Evolutionary conservation across 2,888 invertebrate species (phyloP), one percentile per base, ranked within the genome.

Genomic region (Lasioglossum zephyrum): DNA sequence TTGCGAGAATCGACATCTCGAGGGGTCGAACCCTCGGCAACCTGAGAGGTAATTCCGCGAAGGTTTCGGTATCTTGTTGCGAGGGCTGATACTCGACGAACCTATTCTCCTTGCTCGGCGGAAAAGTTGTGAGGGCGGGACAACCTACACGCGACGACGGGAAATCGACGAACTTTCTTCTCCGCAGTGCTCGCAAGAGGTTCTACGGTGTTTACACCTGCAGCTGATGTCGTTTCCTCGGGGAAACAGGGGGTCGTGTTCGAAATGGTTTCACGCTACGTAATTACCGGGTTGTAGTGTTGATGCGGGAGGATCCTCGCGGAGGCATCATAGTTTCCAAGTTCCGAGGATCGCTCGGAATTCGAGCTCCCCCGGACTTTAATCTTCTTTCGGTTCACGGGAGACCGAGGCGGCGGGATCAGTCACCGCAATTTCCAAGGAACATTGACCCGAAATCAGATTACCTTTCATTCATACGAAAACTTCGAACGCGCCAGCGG

Each of bases 41-140:
- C 88, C 83, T 81, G 88, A 92, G 90, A 84, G 82, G 84, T 86
- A 86, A 91, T 90, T 88, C 89, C 83, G 60, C 87, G 87, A 91
- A 90, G 90, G 91, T 91, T 92, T 91, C 89, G 89, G 90, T 91
- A 91, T 92, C 89, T 89, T 84, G 87, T 92, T 92, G 88, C 91
- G 16, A 57, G 49, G 49, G 36, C 70, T 26, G 74, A 78, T 74
- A 82, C 73, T 82, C 60, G 57, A 39, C 66, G 26, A 36, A 11
- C 63, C 70, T 31, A 39, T 72, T 63, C 63, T 39, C 60, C 18
- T 36, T 31, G n/a, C n/a, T n/a, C 22, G 53, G 75, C 11, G 31
- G 53, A 73, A 80, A 73, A 80, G 44, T 73, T 76, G 13, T 6
- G 13, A 6, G 63, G 5, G 26, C 53, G 13, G n/a, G 16, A n/a